Percentiles rank a stretch among this genome's conserved stretches.
These are phyloP conservation scores for Lordiphosa clarofinis DNA, from an alignment of 1,140 invertebrate species.

Conservation along the genomic window DNA sequence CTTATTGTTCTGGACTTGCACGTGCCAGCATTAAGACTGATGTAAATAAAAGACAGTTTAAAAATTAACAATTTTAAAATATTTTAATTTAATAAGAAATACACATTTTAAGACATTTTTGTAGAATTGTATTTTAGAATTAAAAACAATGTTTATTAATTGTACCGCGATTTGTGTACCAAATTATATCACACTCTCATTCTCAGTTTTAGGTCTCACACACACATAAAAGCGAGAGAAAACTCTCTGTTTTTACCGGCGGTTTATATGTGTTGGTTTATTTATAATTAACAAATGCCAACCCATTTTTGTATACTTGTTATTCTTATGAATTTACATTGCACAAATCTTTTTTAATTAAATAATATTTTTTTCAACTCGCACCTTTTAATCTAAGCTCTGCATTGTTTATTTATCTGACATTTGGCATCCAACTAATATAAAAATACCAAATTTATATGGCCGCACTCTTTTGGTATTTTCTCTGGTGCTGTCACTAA, in stretches of 20 bases:
- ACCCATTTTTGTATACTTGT: neutral
- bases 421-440: neutral
- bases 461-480: neutral
- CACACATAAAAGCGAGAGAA: neutral
- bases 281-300: slow-evolving; percentile 58
- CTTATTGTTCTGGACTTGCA: too few species aligned
- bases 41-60: too few species aligned
- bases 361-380: neutral
- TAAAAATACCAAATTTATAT: too few species aligned
- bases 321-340: neutral
- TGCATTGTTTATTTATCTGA: neutral
- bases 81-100: too few species aligned
- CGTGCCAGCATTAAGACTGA: too few species aligned
- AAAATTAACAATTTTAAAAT: too few species aligned
- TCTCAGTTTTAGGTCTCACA: slow-evolving; percentile 4
- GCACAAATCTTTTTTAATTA: too few species aligned
- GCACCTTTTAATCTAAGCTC: neutral
- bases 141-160: too few species aligned
- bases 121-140: too few species aligned
- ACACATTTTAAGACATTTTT: too few species aligned
- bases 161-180: too few species aligned
- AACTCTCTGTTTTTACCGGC: slow-evolving; percentile 66
- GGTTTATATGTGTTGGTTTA: slow-evolving; percentile 58
- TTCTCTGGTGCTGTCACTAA: too few species aligned
- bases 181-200: slow-evolving; percentile 1